Evolutionary conservation across 2,797 vertebrate species (phyloP).

Genomic region (Sylvia borin): DNA sequence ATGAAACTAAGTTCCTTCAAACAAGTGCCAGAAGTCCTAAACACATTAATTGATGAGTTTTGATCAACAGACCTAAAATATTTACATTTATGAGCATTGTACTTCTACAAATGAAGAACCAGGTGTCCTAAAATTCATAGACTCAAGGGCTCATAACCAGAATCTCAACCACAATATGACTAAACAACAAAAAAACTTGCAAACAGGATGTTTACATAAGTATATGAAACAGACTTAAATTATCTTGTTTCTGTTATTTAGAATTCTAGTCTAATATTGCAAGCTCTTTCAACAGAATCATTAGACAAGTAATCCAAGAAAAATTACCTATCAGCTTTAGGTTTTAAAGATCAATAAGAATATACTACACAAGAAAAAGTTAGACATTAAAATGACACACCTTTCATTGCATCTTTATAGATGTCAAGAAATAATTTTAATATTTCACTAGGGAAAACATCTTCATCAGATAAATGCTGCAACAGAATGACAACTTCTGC

Average conservation of each 20-base stretch:
- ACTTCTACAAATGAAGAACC: neutral
- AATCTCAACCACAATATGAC: neutral
- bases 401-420: slow-evolving; percentile 91
- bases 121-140: neutral
- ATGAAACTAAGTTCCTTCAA: neutral
- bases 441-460: slow-evolving; percentile 86
- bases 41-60: neutral
- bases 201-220: neutral
- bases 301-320: neutral
- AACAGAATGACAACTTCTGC: slow-evolving; percentile 90
- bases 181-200: neutral
- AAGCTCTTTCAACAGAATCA: neutral
- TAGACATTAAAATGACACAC: slow-evolving; percentile 72
- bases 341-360: neutral
- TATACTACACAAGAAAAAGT: neutral
- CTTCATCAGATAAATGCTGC: slow-evolving; percentile 86
- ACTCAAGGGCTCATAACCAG: neutral
- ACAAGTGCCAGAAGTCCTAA: neutral
- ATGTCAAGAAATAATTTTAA: slow-evolving; percentile 87
- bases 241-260: neutral
- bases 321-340: neutral
- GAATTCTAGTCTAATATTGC: neutral
- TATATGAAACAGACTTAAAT: neutral
- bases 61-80: neutral
- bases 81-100: neutral